Base-by-base conservation (phyloP, 2,888 invertebrate species). In the Drosophila birchii region DNA sequence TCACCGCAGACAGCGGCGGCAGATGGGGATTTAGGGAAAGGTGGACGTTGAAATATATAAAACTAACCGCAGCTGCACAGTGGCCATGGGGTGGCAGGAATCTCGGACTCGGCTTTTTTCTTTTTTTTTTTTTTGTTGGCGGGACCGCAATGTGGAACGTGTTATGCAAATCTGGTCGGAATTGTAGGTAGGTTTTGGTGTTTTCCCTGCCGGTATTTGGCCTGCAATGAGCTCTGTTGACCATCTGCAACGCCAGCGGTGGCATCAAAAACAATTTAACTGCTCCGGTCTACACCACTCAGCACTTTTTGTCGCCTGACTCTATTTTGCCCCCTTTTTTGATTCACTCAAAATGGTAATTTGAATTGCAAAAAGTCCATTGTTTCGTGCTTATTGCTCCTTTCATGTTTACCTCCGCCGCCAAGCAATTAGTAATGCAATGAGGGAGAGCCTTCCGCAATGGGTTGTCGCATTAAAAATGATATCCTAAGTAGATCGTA, bases 401-500 rank as follows among this genome's bases (percentile, higher is more conserved):
- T 59, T 69, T 68, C 62, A 61, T 62, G 63, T 51, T 70, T 64
- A 62, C 68, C 58, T 54, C 34, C 5, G 43, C 39, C 18, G 18
- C n/a, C 29, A 54, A 56, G 44, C 85, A 84, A 84, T 82, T 82
- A 84, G 86, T 82, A 82, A 87, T 54, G 58, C 55, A 64, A 39
- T 41, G 47, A 45, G 49, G 44, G 29, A 11, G 47, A 8, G 38
- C 5, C 32, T 18, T 36, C n/a, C 14, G 47, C 34, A 3, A 26
- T 14, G 7, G 58, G 43, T 74, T 59, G 76, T 76, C 72, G 70
- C 87, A 87, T 85, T 85, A 76, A 82, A 85, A 82, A 87, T 85
- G 88, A 85, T 85, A 85, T 80, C 68, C 83, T 76, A 85, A 87
- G 88, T 85, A 87, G 83, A 85, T 87, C 80, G 83, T 76, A 78